phyloP scores from a whole-genome alignment of 1,140 invertebrate genomes.

The Aphis craccivora region DNA sequence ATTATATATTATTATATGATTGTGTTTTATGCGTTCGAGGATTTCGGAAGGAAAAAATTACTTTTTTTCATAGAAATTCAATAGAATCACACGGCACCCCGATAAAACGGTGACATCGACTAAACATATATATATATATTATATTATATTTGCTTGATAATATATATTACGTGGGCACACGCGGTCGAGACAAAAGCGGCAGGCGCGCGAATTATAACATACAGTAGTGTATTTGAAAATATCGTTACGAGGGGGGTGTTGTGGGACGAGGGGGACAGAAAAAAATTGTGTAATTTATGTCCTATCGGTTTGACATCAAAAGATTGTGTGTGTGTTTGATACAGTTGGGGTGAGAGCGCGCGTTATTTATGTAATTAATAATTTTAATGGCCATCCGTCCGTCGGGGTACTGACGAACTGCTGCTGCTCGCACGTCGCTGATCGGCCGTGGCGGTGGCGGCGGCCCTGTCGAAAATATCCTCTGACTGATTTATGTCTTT shows the following conservation, averaged over 20 bases:
- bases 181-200: slow-evolving; percentile 15
- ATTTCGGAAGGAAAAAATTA: background rate
- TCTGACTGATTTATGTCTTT: slow-evolving; percentile 58
- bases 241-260: background rate
- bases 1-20: background rate
- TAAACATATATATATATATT: slow-evolving; percentile 16
- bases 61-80: slow-evolving; percentile 35
- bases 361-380: slow-evolving; percentile 58
- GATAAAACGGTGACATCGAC: slow-evolving; percentile 27
- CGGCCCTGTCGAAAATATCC: slow-evolving; percentile 55
- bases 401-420: slow-evolving; percentile 54
- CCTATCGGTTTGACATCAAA: slow-evolving; percentile 57
- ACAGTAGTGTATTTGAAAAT: slow-evolving; percentile 31
- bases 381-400: slow-evolving; percentile 53
- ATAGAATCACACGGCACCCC: background rate
- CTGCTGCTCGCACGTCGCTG: background rate
- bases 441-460: slow-evolving; percentile 33
- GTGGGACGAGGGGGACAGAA: background rate
- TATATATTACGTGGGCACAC: slow-evolving; percentile 30
- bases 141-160: background rate
- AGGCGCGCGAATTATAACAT: background rate
- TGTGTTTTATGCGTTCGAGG: slow-evolving; percentile 16
- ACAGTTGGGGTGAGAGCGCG: slow-evolving; percentile 36
- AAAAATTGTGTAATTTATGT: slow-evolving; percentile 58
- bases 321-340: slow-evolving; percentile 38